phyloP scores from a whole-genome alignment of 2,113 vertebrate species.

The Phasianus colchicus region DNA sequence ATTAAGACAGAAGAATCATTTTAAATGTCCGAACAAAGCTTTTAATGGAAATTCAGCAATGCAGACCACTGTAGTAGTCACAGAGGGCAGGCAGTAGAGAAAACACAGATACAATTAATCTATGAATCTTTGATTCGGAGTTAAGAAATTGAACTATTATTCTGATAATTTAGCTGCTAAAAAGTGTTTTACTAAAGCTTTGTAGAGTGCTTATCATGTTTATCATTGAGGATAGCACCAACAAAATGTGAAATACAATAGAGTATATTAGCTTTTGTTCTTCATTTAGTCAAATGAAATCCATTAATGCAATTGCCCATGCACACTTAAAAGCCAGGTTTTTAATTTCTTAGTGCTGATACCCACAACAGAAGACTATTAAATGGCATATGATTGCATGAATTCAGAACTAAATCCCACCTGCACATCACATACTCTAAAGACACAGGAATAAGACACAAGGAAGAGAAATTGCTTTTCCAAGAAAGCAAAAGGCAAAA shows the following conservation, averaged over 20 bases:
- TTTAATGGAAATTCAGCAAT: background rate
- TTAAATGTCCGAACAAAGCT: background rate
- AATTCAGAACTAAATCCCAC: background rate
- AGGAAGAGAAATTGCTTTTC: background rate
- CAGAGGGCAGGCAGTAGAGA: background rate
- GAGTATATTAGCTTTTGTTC: background rate
- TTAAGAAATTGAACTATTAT: background rate
- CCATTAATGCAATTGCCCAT: background rate
- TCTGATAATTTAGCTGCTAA: background rate
- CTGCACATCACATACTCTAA: background rate
- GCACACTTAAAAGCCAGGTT: background rate
- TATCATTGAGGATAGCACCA: background rate
- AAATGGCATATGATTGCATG: background rate
- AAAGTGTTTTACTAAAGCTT: background rate
- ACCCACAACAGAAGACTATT: background rate
- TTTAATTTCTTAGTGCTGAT: background rate
- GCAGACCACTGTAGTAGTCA: background rate
- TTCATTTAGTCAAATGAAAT: background rate
- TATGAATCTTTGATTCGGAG: background rate
- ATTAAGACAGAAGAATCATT: background rate
- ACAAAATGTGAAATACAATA: background rate
- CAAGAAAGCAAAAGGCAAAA: background rate
- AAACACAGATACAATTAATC: background rate
- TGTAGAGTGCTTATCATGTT: background rate
- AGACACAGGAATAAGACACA: background rate